Evolutionary conservation across 2,797 vertebrate species (phyloP).

Genomic region (Pangasius larnaudii): DNA sequence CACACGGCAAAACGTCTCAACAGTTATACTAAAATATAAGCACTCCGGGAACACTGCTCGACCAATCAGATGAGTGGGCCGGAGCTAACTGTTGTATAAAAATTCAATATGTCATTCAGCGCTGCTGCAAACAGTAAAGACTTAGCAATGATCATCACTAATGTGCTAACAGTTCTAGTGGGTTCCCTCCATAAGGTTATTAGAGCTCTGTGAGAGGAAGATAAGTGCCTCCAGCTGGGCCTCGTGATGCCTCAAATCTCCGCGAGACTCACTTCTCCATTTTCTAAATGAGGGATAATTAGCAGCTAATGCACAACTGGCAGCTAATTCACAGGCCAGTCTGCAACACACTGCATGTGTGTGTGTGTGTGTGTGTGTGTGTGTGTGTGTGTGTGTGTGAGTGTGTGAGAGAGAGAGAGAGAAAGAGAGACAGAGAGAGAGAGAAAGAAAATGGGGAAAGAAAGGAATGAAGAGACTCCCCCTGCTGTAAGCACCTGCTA

Average conservation of each 20-base stretch:
- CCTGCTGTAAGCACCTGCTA: conserved; percentile 3
- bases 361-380: background rate
- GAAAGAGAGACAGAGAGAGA: background rate
- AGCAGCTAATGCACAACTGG: conserved; percentile 70
- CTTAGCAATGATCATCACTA: background rate
- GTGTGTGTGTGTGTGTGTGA: background rate
- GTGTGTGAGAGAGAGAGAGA: background rate
- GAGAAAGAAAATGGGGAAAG: background rate
- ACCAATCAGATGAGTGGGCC: background rate
- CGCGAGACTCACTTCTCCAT: conserved; percentile 53
- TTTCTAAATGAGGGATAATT: conserved; percentile 76
- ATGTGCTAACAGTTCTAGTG: conserved; percentile 10
- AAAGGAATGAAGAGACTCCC: background rate
- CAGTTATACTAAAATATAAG: background rate
- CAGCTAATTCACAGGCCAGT: conserved; percentile 54
- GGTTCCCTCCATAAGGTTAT: conserved; percentile 13
- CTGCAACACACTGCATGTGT: background rate
- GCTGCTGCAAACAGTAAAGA: background rate
- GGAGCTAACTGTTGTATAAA: background rate
- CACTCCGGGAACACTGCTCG: background rate
- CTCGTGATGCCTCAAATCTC: conserved; percentile 62
- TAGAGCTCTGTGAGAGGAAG: conserved; percentile 24
- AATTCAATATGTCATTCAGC: background rate
- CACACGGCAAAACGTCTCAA: background rate
- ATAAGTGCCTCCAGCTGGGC: conserved; percentile 19